Evolutionary conservation across 2,888 invertebrate species (phyloP), one percentile per base, ranked within the genome.

Genomic region (Pristionchus japonicus): DNA sequence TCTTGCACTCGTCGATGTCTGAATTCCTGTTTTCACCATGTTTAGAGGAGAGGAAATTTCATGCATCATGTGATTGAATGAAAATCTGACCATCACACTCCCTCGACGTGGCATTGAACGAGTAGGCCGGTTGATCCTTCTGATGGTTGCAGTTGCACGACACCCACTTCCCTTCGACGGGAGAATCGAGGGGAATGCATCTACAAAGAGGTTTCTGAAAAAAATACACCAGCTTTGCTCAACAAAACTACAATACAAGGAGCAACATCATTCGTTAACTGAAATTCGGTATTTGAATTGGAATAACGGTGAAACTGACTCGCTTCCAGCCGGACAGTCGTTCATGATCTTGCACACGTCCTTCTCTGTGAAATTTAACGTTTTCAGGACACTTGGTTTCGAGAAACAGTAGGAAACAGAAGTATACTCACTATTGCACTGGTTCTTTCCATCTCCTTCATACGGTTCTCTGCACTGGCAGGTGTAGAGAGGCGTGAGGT

Each of bases 1-100:
- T 17, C 52, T 34, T 4, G 94, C 98, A 98, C 95, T 98, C 98
- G 94, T 98, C 96, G 92, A 98, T 96, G 95, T 98, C 98, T 94
- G 37, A 64, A 64, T 27, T 64, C 23, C 3, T 64, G 64, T 31
- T 3, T 27, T 64, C 64, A 31, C 27, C n/a, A 15, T 80, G 4
- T 27, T 3, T 47, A 80, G 27, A 23, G 13, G 4, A 43, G 43
- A 15, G 43, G 11, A 11, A 9, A 23, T 3, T 6, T n/a, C n/a
- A n/a, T n/a, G 15, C n/a, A 61, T 57, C 20, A 23, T 57, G 57
- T 13, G 20, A 57, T 7, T 23, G 17, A 57, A 27, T 61, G 3
- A 6, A 2, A 31, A 4, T 15, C 86, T 49, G 31, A 86, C 86
- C 67, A 31, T 86, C 86, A 23, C 86, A 86, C 34, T 86, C 47